Percentiles rank a stretch among this genome's conserved stretches.
Evolutionary conservation across 2,113 vertebrate species (phyloP).

Genomic region (Hoplias malabaricus): DNA sequence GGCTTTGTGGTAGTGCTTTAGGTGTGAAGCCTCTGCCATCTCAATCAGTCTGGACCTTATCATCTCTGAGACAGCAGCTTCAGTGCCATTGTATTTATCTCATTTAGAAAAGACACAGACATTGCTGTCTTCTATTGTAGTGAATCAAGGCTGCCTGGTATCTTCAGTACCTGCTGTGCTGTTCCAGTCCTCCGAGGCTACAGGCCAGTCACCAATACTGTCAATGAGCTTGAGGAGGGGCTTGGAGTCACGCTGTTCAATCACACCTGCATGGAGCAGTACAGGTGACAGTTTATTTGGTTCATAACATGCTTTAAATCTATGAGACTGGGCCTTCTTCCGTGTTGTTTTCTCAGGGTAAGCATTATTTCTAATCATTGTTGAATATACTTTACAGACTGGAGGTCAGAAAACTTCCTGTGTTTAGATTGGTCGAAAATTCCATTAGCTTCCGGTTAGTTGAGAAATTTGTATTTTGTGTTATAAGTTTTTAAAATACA

Average conservation of each 20-base stretch:
- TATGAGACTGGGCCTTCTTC: not conserved
- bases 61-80: constrained; percentile 30
- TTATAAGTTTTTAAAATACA: too few species aligned
- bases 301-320: not conserved
- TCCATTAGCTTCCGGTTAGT: too few species aligned
- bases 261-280: constrained; percentile 73
- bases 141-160: constrained; percentile 8
- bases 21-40: constrained; percentile 17
- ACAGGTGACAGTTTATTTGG: constrained; percentile 6
- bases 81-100: constrained; percentile 28
- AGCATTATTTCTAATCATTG: too few species aligned
- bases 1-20: not conserved
- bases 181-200: constrained; percentile 85
- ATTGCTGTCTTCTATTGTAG: not conserved
- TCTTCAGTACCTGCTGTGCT: constrained; percentile 64
- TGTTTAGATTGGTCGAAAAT: too few species aligned
- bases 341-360: not conserved
- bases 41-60: constrained; percentile 43
- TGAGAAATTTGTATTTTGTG: too few species aligned
- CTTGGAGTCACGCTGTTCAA: constrained; percentile 86
- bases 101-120: constrained; percentile 39
- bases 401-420: too few species aligned
- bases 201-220: constrained; percentile 88
- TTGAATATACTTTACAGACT: not conserved
- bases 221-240: constrained; percentile 84